Evolutionary conservation across 1,140 invertebrate species (phyloP).

Genomic region (Bacillus rossius): DNA sequence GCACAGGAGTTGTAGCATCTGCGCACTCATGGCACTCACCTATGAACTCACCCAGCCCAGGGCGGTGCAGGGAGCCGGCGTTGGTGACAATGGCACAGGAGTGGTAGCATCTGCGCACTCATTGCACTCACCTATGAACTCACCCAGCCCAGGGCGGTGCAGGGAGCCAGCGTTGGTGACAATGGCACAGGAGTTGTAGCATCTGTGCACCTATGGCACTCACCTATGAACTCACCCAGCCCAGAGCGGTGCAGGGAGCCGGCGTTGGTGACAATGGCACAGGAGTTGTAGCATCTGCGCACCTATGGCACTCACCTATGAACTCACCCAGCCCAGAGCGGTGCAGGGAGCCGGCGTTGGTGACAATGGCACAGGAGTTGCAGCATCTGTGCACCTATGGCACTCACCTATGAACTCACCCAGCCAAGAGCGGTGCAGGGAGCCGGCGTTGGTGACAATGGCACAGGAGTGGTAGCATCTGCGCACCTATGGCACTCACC

Average conservation of each 20-base stretch:
- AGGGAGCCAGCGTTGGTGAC: constrained; percentile 69
- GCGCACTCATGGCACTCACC: too few relatives aligned
- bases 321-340: constrained; percentile 62
- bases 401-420: constrained; percentile 63
- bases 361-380: constrained; percentile 68
- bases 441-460: constrained; percentile 68
- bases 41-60: constrained; percentile 63
- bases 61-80: constrained; percentile 61
- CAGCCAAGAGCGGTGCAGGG: constrained; percentile 58
- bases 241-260: constrained; percentile 62
- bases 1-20: constrained; percentile 69
- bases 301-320: constrained; percentile 53
- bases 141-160: constrained; percentile 58
- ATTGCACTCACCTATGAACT: constrained; percentile 64
- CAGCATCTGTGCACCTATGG: too few relatives aligned
- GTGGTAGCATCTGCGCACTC: too few relatives aligned
- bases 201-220: too few relatives aligned
- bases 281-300: constrained; percentile 64
- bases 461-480: constrained; percentile 69
- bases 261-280: constrained; percentile 69
- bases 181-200: constrained; percentile 67
- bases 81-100: constrained; percentile 71
- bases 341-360: constrained; percentile 63
- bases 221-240: constrained; percentile 67
- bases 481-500: constrained; percentile 47